Evolutionary conservation across 2,113 vertebrate genomes (phyloP).

Genomic region (Campylomormyrus numenius): DNA sequence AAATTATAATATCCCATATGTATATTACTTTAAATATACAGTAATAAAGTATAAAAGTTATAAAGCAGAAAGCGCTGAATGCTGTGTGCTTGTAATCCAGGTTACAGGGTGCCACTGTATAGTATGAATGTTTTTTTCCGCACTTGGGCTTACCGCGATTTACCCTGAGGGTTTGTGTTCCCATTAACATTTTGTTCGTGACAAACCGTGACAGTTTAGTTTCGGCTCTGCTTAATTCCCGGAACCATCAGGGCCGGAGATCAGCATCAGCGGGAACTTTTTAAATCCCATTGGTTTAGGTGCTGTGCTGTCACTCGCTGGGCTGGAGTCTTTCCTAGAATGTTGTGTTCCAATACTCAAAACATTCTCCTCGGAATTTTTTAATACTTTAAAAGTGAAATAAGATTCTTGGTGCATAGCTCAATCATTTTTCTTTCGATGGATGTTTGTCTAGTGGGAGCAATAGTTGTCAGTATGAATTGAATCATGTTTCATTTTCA

Average conservation of each 20-base stretch:
- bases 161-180: neutral
- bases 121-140: neutral
- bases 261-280: neutral
- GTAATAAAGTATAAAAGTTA: too few relatives aligned
- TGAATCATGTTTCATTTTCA: neutral
- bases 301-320: neutral
- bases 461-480: neutral
- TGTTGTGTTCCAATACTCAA: neutral
- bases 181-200: neutral
- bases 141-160: neutral
- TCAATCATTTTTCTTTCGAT: neutral
- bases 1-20: neutral
- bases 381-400: neutral
- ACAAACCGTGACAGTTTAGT: neutral
- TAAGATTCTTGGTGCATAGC: neutral
- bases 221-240: neutral
- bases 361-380: neutral
- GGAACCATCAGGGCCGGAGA: neutral
- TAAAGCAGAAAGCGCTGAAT: neutral
- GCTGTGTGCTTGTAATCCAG: neutral
- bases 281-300: neutral
- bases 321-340: neutral
- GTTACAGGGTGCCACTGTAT: neutral
- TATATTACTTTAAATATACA: neutral
- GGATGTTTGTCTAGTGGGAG: neutral